These are phyloP conservation scores for Hirundichthys speculiger DNA, from an alignment of 2,113 vertebrate genomes.

Conservation along the genomic window DNA sequence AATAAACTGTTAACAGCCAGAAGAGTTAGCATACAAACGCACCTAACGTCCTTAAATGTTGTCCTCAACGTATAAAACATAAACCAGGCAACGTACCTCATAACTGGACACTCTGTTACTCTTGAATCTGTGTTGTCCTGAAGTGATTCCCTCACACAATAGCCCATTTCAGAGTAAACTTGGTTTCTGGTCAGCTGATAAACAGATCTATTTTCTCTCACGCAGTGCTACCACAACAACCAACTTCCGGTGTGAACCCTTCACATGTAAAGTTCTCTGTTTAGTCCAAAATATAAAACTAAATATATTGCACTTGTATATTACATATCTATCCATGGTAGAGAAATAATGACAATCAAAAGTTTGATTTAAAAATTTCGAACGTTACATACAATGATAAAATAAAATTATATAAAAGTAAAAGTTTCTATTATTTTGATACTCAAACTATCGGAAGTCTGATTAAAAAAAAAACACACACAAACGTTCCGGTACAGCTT, in stretches of 20 bases:
- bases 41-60: background rate
- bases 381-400: background rate
- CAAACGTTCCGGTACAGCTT: background rate
- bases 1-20: too few relatives aligned
- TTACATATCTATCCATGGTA: too few relatives aligned
- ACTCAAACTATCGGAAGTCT: background rate
- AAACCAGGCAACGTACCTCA: conserved; percentile 26
- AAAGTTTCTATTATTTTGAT: background rate
- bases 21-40: too few relatives aligned
- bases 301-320: too few relatives aligned
- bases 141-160: background rate
- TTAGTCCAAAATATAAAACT: too few relatives aligned
- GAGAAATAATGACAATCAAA: too few relatives aligned
- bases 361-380: background rate
- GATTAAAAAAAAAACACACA: too few relatives aligned
- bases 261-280: too few relatives aligned
- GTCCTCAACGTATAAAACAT: background rate
- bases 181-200: conserved; percentile 41
- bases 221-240: background rate
- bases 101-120: background rate
- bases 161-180: conserved; percentile 15
- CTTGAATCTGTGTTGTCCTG: background rate
- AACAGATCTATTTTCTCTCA: background rate
- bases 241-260: conserved; percentile 18
- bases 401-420: background rate